phyloP scores from a whole-genome alignment of 2,797 vertebrate species.

The Gymnothorax reevesii region DNA sequence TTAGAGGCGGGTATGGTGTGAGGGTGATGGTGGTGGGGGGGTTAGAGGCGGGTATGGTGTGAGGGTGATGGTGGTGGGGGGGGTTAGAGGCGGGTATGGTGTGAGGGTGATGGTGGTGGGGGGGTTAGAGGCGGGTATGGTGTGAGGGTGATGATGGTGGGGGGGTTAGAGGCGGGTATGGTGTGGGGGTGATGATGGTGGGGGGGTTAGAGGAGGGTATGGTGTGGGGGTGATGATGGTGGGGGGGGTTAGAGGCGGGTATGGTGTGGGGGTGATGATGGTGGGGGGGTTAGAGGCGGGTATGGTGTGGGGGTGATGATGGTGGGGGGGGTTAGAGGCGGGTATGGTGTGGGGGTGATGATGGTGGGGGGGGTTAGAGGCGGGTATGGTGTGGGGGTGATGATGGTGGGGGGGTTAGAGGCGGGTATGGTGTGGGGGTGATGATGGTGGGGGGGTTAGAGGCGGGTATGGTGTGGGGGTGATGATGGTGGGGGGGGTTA shows the following conservation, averaged over 20 bases:
- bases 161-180: neutral
- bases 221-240: neutral
- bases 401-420: neutral
- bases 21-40: neutral
- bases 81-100: neutral
- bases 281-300: neutral
- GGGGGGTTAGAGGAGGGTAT: neutral
- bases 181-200: neutral
- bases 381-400: too few species aligned
- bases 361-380: neutral
- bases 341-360: neutral
- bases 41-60: neutral
- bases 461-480: neutral
- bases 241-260: too few species aligned
- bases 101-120: neutral
- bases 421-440: neutral
- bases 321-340: neutral
- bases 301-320: conserved; percentile 3
- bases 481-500: neutral
- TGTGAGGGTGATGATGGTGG: too few species aligned
- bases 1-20: neutral
- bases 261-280: too few species aligned
- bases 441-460: neutral
- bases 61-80: neutral
- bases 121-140: too few species aligned